phyloP scores from a whole-genome alignment of 2,888 invertebrate species.

The Ptychoptera contaminata region DNA sequence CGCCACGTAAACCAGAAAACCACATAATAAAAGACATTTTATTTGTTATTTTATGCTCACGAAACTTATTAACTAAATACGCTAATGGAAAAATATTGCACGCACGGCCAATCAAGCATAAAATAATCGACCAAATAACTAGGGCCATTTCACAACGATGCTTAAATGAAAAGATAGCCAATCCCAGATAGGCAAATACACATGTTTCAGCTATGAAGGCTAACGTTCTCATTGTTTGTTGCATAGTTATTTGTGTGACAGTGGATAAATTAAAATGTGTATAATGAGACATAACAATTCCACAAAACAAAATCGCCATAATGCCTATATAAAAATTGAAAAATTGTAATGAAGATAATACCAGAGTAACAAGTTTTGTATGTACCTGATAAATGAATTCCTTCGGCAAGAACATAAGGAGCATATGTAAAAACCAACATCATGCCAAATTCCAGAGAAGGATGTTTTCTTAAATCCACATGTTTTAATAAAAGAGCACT shows the following conservation, averaged over 20 bases:
- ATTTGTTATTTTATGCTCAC: slow-evolving; percentile 93
- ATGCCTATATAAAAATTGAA: slow-evolving; percentile 67
- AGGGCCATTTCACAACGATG: slow-evolving; percentile 84
- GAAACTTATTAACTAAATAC: slow-evolving; percentile 82
- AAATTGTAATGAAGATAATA: too few relatives aligned
- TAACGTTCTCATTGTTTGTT: slow-evolving; percentile 93
- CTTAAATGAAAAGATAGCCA: slow-evolving; percentile 66
- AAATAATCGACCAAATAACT: slow-evolving; percentile 85
- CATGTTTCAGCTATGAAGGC: slow-evolving; percentile 98
- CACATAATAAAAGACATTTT: slow-evolving; percentile 99
- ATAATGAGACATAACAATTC: slow-evolving; percentile 99
- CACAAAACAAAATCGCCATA: slow-evolving; percentile 98
- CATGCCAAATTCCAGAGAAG: slow-evolving; percentile 95
- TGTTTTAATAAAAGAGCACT: slow-evolving; percentile 88
- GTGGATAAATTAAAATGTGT: slow-evolving; percentile 97
- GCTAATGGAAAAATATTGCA: slow-evolving; percentile 95
- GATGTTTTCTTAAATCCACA: slow-evolving; percentile 90
- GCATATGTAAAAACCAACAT: slow-evolving; percentile 98
- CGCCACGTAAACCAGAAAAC: slow-evolving; percentile 93
- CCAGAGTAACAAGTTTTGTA: slow-evolving; percentile 33
- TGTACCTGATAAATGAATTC: slow-evolving; percentile 67
- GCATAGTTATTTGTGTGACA: slow-evolving; percentile 98
- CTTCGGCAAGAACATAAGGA: slow-evolving; percentile 96
- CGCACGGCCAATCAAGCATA: slow-evolving; percentile 86
- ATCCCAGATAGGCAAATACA: slow-evolving; percentile 89